Evolutionary conservation across 2,113 vertebrate genomes (phyloP), one percentile per base, ranked within the genome.

Genomic region (Ardeotis arabs): DNA sequence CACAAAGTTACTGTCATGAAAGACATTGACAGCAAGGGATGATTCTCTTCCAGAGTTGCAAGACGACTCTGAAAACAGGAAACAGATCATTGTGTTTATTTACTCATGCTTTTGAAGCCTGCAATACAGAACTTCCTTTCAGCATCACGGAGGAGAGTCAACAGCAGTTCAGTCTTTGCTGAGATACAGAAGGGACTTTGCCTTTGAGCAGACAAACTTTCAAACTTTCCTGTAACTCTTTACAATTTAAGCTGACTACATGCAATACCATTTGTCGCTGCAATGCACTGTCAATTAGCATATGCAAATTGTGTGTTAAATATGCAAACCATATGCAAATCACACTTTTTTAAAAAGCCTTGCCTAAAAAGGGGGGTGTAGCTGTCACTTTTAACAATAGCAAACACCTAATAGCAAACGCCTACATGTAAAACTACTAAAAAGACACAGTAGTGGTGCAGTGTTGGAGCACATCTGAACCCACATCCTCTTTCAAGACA

Each of bases 341-440:
- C 88, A 82, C 89, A 64, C 53, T 68, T 97, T 95, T 93, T 87
- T 92, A 96, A 92, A 95, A 96, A 92, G 69, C 49, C 49, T 96
- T 80, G 84, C 84, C 81, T 94, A 87, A 93, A 92, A 87, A 96
- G 70, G 49, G 81, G 94, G 93, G 74, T 93, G 89, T 95, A 96
- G 66, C 89, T 96, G 95, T 97, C 96, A 97, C 87, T 84, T 95
- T 95, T 79, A 96, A 97, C 95, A 97, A 97, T 96, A 91, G 94
- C 84, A 97, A 96, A 96, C 70, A 96, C 95, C 91, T 94, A 95
- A 84, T 72, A 94, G 95, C 94, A 94, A 92, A 97, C 80, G 80
- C 96, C 94, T 87, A 97, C 95, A 52, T 45, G 69, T 60, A 79
- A 53, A 95, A 84, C 81, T 94, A 69, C 66, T 79, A 28, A 87